phyloP scores from a whole-genome alignment of 1,140 invertebrate species.

The Hydropsyche tenuis region DNA sequence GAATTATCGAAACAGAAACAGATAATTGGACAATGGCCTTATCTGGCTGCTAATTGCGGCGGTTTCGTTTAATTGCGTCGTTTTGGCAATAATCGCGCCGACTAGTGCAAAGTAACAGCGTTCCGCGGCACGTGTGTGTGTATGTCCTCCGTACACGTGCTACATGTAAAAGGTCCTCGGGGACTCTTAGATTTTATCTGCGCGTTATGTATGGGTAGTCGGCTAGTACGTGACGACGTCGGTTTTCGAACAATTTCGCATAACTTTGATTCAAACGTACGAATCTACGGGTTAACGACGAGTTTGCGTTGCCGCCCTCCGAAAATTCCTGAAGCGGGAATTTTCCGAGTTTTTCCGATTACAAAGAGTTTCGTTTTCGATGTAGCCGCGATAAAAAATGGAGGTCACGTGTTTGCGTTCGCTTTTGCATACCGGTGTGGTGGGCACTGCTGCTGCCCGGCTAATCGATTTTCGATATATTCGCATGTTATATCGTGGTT shows the following conservation, averaged over 20 bases:
- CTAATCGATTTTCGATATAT: no score
- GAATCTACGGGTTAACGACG: no score
- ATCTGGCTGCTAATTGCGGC: slow-evolving; percentile 10
- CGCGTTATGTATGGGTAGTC: no score
- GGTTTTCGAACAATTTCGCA: not conserved
- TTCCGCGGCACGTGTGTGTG: not conserved
- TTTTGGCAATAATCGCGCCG: slow-evolving; percentile 6
- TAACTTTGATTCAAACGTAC: not conserved
- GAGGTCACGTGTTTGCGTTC: no score
- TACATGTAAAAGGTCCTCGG: not conserved
- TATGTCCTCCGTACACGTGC: not conserved
- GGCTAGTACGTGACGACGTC: not conserved
- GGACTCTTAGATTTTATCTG: slow-evolving; percentile 15
- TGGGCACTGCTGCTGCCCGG: no score
- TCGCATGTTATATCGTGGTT: no score
- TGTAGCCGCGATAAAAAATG: no score
- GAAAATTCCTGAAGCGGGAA: no score
- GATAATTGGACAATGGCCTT: slow-evolving; percentile 13
- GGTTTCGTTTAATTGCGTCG: slow-evolving; percentile 19
- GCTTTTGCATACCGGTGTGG: no score
- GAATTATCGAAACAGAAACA: slow-evolving; percentile 12
- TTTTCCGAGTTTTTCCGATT: no score
- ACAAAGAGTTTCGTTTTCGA: no score
- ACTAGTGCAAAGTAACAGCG: not conserved
- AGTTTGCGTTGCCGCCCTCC: no score